Percentiles rank a stretch among this genome's conserved stretches.
Conservation (phyloP, 2,797 vertebrate species). For the Tenualosa thibaudeaui region DNA sequence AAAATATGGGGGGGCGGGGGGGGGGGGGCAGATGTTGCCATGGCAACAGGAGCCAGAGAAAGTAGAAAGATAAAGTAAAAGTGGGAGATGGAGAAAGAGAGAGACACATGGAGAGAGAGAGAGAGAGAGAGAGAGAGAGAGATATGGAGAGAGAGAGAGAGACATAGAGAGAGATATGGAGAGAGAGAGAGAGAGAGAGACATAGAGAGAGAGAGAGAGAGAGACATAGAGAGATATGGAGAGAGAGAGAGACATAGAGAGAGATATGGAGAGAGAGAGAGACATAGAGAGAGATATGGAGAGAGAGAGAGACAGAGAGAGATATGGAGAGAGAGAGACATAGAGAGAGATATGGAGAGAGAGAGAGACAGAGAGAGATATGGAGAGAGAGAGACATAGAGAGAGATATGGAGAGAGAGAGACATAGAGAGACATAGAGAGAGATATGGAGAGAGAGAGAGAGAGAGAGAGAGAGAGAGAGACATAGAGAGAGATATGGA, state of each 20-base stretch:
- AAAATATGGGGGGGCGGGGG: too few species aligned
- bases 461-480: neutral
- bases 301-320: neutral
- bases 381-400: neutral
- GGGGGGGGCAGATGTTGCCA: neutral
- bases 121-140: neutral
- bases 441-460: neutral
- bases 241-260: too few species aligned
- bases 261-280: too few species aligned
- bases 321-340: neutral
- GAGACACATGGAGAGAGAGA: neutral
- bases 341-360: neutral
- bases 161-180: neutral
- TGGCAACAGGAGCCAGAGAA: neutral
- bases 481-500: too few species aligned
- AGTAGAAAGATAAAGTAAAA: neutral
- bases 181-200: neutral
- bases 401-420: neutral
- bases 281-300: neutral
- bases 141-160: neutral
- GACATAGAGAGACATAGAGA: neutral
- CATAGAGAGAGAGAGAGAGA: neutral
- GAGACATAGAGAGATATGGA: too few species aligned
- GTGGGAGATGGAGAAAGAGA: neutral
- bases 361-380: neutral